Evolutionary conservation across 2,797 vertebrate genomes (phyloP), one percentile per base, ranked within the genome.

Genomic region (Chelonia mydas): DNA sequence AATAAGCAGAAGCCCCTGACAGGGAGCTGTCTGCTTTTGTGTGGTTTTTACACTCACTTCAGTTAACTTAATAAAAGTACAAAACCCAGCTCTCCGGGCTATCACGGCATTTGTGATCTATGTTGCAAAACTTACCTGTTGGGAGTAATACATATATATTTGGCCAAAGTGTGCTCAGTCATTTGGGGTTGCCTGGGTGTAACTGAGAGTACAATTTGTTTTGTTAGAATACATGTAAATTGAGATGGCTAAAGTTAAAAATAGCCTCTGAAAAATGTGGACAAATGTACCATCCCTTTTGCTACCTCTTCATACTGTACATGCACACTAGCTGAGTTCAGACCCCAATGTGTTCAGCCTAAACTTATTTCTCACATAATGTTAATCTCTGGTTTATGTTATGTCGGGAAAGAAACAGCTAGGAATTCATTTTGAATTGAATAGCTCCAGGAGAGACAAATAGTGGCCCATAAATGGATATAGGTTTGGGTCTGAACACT

Each of bases 341-440:
- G 37, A 90, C 51, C 47, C 53, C 65, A 37, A 23, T 28, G 47
- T 65, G 68, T 84, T 95, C 77, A 91, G 61, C 82, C 87, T 54
- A 81, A 65, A 45, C 74, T 95, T 90, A 25, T 86, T 93, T 89
- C 53, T 88, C 78, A 10, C 65, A 51, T 41, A 72, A 72, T 54
- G 80, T 83, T 65, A 50, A 37, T 84, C 41, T 61, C 87, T 72
- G 80, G 28, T 90, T 88, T 15, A 65, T 76, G 72, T 55, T 68
- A 53, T 17, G 50, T 57, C 88, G 76, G 61, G 92, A 72, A 88
- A 88, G 91, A 68, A 47, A 76, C 45, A 23, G 17, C 72, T 92
- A 28, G 94, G 86, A 94, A 89, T 93, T 92, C 2, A 21, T 79
- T 90, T 87, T 65, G 76, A 86, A 83, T 78, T 51, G 55, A 13